phyloP scores from a whole-genome alignment of 2,888 invertebrate species.

The Drosophila buzzatii region DNA sequence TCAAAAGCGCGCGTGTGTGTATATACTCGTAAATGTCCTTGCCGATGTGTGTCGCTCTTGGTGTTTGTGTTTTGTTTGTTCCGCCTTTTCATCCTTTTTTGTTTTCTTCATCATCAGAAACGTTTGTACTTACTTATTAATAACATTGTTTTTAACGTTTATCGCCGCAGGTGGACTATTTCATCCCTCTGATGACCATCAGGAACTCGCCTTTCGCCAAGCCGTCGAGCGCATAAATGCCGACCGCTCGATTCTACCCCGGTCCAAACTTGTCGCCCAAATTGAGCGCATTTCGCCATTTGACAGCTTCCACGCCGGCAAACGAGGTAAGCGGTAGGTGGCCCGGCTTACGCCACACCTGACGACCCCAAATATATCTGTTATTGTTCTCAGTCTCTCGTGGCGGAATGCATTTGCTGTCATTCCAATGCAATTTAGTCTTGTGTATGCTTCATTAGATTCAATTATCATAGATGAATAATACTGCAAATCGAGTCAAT shows the following conservation, averaged over 20 bases:
- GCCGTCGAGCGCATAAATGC: constrained; percentile 96
- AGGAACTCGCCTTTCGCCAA: constrained; percentile 96
- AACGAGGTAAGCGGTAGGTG: constrained; percentile 89
- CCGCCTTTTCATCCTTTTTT: constrained; percentile 8
- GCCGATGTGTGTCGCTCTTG: constrained; percentile 32
- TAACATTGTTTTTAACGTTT: constrained; percentile 15
- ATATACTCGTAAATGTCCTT: constrained; percentile 32
- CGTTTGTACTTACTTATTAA: constrained; percentile 5
- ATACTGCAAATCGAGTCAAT: constrained; percentile 26
- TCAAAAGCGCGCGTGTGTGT: constrained; percentile 56
- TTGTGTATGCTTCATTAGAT: constrained; percentile 13
- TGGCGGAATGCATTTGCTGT: neutral
- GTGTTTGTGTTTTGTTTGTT: constrained; percentile 42
- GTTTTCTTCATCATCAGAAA: neutral
- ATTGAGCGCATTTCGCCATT: constrained; percentile 95
- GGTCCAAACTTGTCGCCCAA: constrained; percentile 95
- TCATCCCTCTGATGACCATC: constrained; percentile 94
- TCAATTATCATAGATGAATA: constrained; percentile 35
- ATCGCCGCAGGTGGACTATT: constrained; percentile 91
- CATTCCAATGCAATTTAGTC: constrained; percentile 10
- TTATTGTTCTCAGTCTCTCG: neutral
- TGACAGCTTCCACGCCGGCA: constrained; percentile 97
- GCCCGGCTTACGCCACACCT: neutral
- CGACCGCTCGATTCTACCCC: constrained; percentile 92
- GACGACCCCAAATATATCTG: neutral